Conservation (phyloP, 2,113 vertebrate genomes). For the Hemichromis elongatus region DNA sequence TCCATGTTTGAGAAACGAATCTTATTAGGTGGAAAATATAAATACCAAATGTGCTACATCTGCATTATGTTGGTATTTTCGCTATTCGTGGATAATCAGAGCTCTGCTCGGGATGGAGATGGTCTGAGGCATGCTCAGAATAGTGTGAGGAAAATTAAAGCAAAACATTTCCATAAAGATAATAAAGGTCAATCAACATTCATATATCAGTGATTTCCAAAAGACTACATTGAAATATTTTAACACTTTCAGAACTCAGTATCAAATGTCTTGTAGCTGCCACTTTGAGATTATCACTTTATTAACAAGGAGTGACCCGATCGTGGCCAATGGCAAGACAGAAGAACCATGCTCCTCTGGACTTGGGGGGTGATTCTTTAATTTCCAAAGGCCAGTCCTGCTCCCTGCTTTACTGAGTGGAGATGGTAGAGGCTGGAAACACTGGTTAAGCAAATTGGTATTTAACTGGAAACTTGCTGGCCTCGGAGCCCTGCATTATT, state of each 20-base stretch:
- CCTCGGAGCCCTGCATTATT: constrained; percentile 76
- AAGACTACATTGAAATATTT: not conserved
- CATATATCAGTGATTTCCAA: not conserved
- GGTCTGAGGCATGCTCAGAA: not conserved
- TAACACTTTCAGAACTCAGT: not conserved
- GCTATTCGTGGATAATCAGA: not conserved
- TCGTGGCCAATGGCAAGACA: not conserved
- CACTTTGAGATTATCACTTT: not conserved
- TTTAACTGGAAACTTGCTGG: constrained; percentile 79
- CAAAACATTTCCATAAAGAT: not conserved
- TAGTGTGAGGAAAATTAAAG: not conserved
- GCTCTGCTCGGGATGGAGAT: not conserved
- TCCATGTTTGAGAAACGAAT: no score
- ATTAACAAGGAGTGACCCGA: not conserved
- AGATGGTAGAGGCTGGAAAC: constrained; percentile 73
- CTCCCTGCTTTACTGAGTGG: constrained; percentile 50
- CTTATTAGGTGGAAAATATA: not conserved
- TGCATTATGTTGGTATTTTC: fast-evolving
- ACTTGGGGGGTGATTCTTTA: constrained; percentile 18
- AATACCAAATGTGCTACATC: not conserved
- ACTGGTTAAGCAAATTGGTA: constrained; percentile 83
- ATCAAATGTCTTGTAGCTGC: not conserved
- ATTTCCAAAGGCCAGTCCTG: constrained; percentile 36
- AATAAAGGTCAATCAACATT: not conserved
- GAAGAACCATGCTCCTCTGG: not conserved